These are phyloP conservation scores for Myrmophylax atrothorax DNA, from an alignment of 2,113 vertebrate species.

Conservation along the genomic window DNA sequence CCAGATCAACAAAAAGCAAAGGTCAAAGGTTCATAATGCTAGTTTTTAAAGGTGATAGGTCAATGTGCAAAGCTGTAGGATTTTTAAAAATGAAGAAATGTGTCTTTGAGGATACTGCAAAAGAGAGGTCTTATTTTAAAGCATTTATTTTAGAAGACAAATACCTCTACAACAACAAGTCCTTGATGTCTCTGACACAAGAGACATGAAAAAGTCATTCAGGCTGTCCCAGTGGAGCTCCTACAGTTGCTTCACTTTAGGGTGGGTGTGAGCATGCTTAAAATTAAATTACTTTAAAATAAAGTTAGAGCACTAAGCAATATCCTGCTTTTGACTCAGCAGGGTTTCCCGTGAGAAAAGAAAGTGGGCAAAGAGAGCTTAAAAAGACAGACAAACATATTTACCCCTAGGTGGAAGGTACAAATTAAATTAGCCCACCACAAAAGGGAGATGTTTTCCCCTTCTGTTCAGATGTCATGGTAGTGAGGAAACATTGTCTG, in stretches of 20 bases:
- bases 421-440: conserved; percentile 98
- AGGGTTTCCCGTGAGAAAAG: conserved; percentile 98
- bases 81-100: conserved; percentile 58
- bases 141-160: conserved; percentile 86
- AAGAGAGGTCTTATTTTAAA: conserved; percentile 70
- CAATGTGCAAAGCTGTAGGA: conserved; percentile 69
- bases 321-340: conserved; percentile 86
- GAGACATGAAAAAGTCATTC: conserved; percentile 89
- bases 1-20: conserved; percentile 69
- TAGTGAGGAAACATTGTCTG: conserved; percentile 90
- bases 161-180: conserved; percentile 83
- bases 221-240: conserved; percentile 80
- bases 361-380: conserved; percentile 82
- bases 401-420: conserved; percentile 98
- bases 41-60: conserved; percentile 86
- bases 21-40: conserved; percentile 79
- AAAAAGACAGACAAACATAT: conserved; percentile 97
- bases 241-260: conserved; percentile 81
- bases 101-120: conserved; percentile 64
- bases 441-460: conserved; percentile 99
- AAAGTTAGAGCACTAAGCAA: conserved; percentile 86
- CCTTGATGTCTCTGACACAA: conserved; percentile 88
- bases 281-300: conserved; percentile 96
- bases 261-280: conserved; percentile 84
- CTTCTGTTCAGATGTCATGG: conserved; percentile 99